A percentile compares a stretch with the other conserved stretches of the same genome.
phyloP scores from a whole-genome alignment of 2,888 invertebrate genomes.

The Gonocerus acuteangulatus region DNA sequence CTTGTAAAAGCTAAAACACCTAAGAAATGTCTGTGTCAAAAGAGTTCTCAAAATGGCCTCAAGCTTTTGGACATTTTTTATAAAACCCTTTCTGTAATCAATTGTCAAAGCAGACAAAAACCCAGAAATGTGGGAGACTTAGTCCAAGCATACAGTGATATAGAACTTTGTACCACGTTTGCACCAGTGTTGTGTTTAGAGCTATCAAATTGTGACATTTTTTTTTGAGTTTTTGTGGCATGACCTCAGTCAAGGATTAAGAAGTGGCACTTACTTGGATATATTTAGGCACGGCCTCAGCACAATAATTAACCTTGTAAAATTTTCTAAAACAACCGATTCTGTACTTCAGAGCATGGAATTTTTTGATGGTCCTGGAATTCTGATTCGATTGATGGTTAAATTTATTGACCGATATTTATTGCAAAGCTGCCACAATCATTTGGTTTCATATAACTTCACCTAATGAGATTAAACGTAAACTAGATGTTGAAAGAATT shows the following conservation, averaged over 20 bases:
- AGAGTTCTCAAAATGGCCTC: constrained; percentile 3
- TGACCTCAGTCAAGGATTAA: constrained; percentile 6
- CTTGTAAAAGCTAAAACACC: neutral
- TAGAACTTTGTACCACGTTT: constrained; percentile 8
- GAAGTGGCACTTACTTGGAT: constrained; percentile 1
- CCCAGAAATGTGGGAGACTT: neutral
- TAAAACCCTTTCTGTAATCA: neutral
- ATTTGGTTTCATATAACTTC: constrained; percentile 21
- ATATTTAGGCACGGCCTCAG: constrained; percentile 11
- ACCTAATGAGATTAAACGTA: constrained; percentile 6
- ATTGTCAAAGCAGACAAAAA: neutral
- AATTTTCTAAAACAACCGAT: neutral
- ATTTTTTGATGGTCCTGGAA: constrained; percentile 1
- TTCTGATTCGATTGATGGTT: constrained; percentile 21
- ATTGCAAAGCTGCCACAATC: constrained; percentile 28
- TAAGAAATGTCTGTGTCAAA: neutral
- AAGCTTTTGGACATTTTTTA: neutral
- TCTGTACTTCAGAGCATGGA: constrained; percentile 4
- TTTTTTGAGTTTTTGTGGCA: constrained; percentile 21
- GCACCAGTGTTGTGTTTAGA: constrained; percentile 14
- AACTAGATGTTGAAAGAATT: constrained; percentile 4
- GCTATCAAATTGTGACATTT: neutral
- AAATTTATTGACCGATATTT: constrained; percentile 27
- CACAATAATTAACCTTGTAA: constrained; percentile 7
- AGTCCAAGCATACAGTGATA: neutral